Conservation (phyloP, 2,113 vertebrate species). For the Neotragus moschatus region DNA sequence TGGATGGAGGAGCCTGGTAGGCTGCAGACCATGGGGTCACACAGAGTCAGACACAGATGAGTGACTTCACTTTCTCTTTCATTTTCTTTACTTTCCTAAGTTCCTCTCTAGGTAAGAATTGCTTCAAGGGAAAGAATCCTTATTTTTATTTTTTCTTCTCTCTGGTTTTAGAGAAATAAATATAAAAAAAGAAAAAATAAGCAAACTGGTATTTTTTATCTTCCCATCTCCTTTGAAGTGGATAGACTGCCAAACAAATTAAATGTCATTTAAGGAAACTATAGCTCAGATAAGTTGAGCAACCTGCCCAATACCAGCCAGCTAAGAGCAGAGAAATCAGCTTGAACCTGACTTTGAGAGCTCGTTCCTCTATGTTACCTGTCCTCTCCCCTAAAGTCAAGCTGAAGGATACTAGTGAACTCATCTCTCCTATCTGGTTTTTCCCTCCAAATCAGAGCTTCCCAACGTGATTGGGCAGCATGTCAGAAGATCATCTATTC, state of each 20-base stretch:
- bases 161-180: slow-evolving; percentile 17
- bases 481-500: background rate
- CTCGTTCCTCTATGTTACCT: background rate
- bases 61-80: background rate
- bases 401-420: background rate
- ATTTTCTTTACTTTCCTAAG: background rate
- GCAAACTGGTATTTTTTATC: background rate
- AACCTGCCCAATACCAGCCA: background rate
- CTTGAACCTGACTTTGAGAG: background rate
- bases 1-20: too few species aligned
- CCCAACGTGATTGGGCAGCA: background rate
- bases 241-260: background rate
- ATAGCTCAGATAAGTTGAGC: background rate
- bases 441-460: background rate
- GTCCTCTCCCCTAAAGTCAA: too few species aligned
- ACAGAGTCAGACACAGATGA: too few species aligned
- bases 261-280: background rate
- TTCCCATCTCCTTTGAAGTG: background rate
- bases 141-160: slow-evolving; percentile 1
- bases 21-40: too few species aligned
- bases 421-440: background rate
- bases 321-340: background rate
- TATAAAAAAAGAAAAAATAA: slow-evolving; percentile 16
- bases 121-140: slow-evolving; percentile 19
- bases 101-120: slow-evolving; percentile 33